phyloP scores from a whole-genome alignment of 2,888 invertebrate species.

The Chalcosyrphus nemorum region DNA sequence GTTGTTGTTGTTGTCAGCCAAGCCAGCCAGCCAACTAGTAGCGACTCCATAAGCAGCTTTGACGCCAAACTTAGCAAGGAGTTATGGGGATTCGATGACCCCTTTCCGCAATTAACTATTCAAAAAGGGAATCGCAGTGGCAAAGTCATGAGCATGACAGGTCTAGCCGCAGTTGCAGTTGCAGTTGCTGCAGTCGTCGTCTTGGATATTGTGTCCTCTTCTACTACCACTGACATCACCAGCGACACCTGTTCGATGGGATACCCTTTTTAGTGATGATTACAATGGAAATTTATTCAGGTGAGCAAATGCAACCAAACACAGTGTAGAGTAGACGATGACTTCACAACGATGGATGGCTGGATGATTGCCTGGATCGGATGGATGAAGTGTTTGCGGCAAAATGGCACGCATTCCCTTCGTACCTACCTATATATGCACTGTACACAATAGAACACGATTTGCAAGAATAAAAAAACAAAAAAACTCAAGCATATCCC shows the following conservation, averaged over 20 bases:
- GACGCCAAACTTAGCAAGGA: constrained; percentile 37
- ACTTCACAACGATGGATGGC: constrained; percentile 11
- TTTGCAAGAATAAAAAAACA: constrained; percentile 19
- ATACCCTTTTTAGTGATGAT: constrained; percentile 51
- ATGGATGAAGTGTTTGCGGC: constrained; percentile 59
- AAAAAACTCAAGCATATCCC: constrained; percentile 41
- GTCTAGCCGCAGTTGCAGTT: constrained; percentile 40
- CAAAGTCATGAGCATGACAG: constrained; percentile 59
- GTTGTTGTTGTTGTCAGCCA: too few relatives aligned
- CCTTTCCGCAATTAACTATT: constrained; percentile 66
- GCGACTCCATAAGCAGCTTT: constrained; percentile 41
- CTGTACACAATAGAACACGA: constrained; percentile 31
- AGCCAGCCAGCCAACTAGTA: not conserved
- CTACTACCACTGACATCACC: constrained; percentile 16
- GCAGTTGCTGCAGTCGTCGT: constrained; percentile 17
- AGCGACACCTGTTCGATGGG: constrained; percentile 56
- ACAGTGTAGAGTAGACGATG: not conserved
- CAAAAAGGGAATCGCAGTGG: constrained; percentile 54
- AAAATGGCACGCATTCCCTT: constrained; percentile 56
- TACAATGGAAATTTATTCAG: constrained; percentile 71
- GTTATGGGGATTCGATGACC: constrained; percentile 55
- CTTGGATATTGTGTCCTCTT: not conserved
- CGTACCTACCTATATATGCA: not conserved
- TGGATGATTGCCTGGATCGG: constrained; percentile 12
- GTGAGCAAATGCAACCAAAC: constrained; percentile 53